Evolutionary conservation across 2,888 invertebrate species (phyloP).

Genomic region (Apeira syringaria): DNA sequence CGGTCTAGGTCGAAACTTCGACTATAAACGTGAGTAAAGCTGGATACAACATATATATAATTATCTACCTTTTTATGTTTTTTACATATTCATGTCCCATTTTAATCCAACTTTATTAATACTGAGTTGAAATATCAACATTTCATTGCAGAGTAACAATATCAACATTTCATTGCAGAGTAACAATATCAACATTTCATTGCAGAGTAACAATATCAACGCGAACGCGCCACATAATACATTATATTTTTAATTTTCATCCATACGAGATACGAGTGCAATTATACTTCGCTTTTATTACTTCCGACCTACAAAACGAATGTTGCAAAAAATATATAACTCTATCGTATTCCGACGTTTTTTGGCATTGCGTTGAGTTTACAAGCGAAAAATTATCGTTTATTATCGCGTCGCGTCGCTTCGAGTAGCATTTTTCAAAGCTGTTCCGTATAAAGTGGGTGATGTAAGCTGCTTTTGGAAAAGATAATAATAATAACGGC

Average conservation of each 20-base stretch:
- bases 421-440: conserved; percentile 14
- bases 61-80: too few relatives aligned
- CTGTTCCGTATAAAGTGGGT: conserved; percentile 24
- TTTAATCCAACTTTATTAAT: too few relatives aligned
- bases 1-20: too few relatives aligned
- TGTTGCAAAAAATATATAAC: conserved; percentile 1
- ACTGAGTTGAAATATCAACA: too few relatives aligned
- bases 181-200: not conserved
- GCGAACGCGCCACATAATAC: not conserved
- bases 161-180: too few relatives aligned
- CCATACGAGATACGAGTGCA: conserved; percentile 16
- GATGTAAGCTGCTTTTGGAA: conserved; percentile 28
- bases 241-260: conserved; percentile 7
- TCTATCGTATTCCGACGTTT: conserved; percentile 5
- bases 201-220: not conserved
- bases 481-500: conserved; percentile 65
- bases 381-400: conserved; percentile 15
- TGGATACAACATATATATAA: too few relatives aligned
- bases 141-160: too few relatives aligned
- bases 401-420: conserved; percentile 9
- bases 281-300: conserved; percentile 19
- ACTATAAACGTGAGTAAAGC: too few relatives aligned
- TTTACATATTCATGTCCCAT: too few relatives aligned
- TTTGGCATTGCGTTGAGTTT: conserved; percentile 16
- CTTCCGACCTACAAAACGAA: conserved; percentile 18